Evolutionary conservation across 2,797 vertebrate species (phyloP).

Genomic region (Epinephelus coioides): DNA sequence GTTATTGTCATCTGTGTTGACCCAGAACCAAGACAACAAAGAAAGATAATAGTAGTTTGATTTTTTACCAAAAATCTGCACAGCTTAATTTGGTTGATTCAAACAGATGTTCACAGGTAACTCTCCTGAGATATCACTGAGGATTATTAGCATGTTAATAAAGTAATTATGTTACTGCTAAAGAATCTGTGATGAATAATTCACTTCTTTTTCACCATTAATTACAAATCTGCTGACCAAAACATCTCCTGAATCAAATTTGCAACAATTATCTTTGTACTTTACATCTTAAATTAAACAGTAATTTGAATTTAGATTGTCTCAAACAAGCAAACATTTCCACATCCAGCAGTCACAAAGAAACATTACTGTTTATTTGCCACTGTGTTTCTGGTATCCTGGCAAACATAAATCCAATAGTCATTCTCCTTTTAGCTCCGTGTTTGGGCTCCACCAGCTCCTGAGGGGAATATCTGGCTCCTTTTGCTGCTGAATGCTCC

Average conservation of each 20-base stretch:
- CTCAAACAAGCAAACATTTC: too few species aligned
- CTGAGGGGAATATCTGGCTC: too few species aligned
- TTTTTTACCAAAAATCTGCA: background rate
- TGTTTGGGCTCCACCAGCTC: background rate
- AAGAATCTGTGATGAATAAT: constrained; percentile 4
- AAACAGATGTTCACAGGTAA: background rate
- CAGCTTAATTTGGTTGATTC: background rate
- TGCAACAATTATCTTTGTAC: background rate
- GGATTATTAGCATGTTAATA: background rate
- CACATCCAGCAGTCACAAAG: background rate
- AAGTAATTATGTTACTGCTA: background rate
- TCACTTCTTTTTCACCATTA: background rate
- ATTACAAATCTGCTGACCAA: background rate
- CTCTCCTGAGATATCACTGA: background rate
- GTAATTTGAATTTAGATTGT: background rate
- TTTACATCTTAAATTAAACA: constrained; percentile 3
- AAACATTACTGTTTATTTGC: background rate
- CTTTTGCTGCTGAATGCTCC: too few species aligned
- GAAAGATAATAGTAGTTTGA: background rate
- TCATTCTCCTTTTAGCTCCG: background rate
- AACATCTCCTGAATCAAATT: constrained; percentile 3
- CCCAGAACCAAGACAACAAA: background rate
- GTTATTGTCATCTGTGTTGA: background rate
- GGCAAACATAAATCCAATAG: background rate
- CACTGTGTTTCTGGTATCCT: background rate